Evolutionary conservation across 2,888 invertebrate species (phyloP).

Genomic region (Anoplius nigerrimus): DNA sequence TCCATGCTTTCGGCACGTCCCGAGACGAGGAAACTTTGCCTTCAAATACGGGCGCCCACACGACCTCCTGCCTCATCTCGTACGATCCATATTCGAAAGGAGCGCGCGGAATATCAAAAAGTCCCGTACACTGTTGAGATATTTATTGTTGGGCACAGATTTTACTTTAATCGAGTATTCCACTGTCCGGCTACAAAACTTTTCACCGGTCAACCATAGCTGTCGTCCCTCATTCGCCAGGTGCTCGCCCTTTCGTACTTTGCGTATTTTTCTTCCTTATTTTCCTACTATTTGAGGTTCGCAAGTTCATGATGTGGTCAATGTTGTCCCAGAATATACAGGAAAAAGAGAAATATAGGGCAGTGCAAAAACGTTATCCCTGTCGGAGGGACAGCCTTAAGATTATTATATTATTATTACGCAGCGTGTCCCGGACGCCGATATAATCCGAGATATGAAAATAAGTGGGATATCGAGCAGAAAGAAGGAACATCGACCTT

Average conservation of each 20-base stretch:
- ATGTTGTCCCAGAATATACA: too few species aligned
- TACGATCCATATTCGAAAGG: slow-evolving; percentile 52
- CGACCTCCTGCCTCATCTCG: slow-evolving; percentile 29
- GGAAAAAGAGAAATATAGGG: too few species aligned
- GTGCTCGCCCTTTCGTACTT: too few species aligned
- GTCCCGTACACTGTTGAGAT: slow-evolving; percentile 25
- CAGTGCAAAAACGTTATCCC: too few species aligned
- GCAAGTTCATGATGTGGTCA: too few species aligned
- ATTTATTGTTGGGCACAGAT: slow-evolving; percentile 27
- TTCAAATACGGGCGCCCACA: slow-evolving; percentile 36
- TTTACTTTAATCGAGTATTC: too few species aligned
- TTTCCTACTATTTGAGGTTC: too few species aligned
- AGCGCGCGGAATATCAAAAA: slow-evolving; percentile 48
- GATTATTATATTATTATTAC: too few species aligned
- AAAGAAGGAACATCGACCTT: slow-evolving; percentile 39
- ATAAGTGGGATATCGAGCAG: slow-evolving; percentile 35
- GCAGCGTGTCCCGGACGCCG: slow-evolving; percentile 5
- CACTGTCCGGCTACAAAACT: neutral
- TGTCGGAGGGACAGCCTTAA: too few species aligned
- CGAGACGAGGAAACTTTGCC: slow-evolving; percentile 40
- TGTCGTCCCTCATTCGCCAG: neutral
- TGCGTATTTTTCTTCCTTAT: too few species aligned
- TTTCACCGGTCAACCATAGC: neutral
- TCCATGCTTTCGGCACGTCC: slow-evolving; percentile 36
- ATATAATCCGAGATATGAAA: slow-evolving; percentile 37